Evolutionary conservation across 2,888 invertebrate genomes (phyloP), one percentile per base, ranked within the genome.

Genomic region (Podotricha telesiphe): DNA sequence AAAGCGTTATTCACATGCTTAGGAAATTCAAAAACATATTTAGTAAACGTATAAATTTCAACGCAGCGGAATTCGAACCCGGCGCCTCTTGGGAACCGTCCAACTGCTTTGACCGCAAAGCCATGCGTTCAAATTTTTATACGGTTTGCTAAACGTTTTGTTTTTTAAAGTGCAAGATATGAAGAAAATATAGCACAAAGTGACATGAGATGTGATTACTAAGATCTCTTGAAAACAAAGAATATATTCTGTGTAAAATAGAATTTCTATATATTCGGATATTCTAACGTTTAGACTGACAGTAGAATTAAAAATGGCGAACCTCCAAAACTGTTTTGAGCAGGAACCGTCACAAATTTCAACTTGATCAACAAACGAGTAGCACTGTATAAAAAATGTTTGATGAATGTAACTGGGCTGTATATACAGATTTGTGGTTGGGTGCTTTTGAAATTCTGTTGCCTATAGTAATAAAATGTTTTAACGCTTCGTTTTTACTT

Each of bases 361-460:
- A 66, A 66, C 59, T 59, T 56, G 55, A 53, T 55, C 55, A 65
- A 65, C 55, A 66, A 58, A 66, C 50, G 58, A 34, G 58, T 37
- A 50, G 51, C 19, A 10, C 17, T 59, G 40, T 28, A 28, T 28
- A 66, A 47, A 47, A 61, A 50, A 58, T 58, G 50, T 59, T 40
- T 40, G 37, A 42, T 59, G 40, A 45, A 47, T 61, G 61, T 48
- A 48, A 47, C 48, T 48, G 61, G 47, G 28, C 47, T 28, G 17
- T 48, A 48, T 17, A 61, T 61, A 45, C 34, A 61, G 28, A 47
- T 48, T 61, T 34, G 28, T 61, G 47, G 28, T 28, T 22, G 8
- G 7, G 45, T 28, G 28, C 47, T 45, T 45, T 47, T 28, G 22
- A 45, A 22, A 47, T 61, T 45, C 28, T 47, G 17, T 13, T 17